Base-by-base conservation (phyloP, 2,888 invertebrate species). In the Acholoe squamosa region DNA sequence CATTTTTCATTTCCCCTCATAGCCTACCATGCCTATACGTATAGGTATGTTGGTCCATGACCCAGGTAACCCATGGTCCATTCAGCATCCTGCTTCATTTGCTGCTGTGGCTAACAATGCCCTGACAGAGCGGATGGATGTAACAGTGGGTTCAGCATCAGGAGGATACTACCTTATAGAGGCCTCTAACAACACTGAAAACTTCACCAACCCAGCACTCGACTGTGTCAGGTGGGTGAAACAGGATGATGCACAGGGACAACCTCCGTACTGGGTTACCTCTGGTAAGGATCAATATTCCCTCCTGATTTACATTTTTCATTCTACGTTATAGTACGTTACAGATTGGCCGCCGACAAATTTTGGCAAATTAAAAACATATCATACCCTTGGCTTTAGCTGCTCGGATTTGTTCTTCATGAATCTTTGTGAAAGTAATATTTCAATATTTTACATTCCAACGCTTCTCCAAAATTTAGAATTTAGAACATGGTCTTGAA, bases 11-110 rank as follows among this genome's bases (percentile, higher is more conserved):
- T n/a, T n/a, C n/a, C n/a, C n/a, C n/a, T n/a, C n/a, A n/a, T 43
- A 84, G 52, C 84, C 43, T 16, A 84, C 25, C 52, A 25, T 56
- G 0, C 86, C 86, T 10, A 25, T 86, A 14, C 86, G 86, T 28
- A 54, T 86, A 14, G 86, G 86, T 25, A 16, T 31, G 1, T 25
- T 7, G 0, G 52, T 86, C 25, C 52, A 54, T 25, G 56, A 52
- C 25, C 34, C 19, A 3, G 43, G 33, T 34, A 80, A 80, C 43
- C 34, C n/a, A 22, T 19, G 19, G 80, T 33, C 43, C 10, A n/a
- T 5, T 14, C 34, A 80, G 43, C 80, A 80, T 22, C 0, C 80
- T 0, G 80, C 43, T 5, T 80, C 80, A 5, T 80, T 33, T n/a
- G 43, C n/a, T 19, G 34, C 5, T 7, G 43, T 5, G 0, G 34